Evolutionary conservation across 2,888 invertebrate species (phyloP), one percentile per base, ranked within the genome.

Genomic region (Agrochola circellaris): DNA sequence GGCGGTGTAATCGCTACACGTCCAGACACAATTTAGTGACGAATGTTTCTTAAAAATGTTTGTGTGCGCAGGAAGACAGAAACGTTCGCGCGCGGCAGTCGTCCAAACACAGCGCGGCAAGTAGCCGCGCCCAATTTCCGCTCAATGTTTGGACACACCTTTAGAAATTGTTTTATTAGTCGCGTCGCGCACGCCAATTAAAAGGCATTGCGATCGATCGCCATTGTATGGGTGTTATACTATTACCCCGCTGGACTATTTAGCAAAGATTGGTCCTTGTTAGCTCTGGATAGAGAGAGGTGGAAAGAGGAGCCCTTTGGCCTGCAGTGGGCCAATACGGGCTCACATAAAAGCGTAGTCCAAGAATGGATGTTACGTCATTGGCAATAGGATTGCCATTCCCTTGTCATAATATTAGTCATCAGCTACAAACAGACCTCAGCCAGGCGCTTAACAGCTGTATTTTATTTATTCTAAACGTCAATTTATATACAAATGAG

Each of bases 401-500:
- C 38, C 61, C 34, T 45, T 54, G 54, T 45, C 23, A 48, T 17
- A 48, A 58, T 38, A 65, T 79, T 65, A 82, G 58, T 82, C 82
- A 79, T 7, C 26, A 7, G 15, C 30, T 17, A 26, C 51, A 45
- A 61, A 64, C 51, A 79, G 75, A 56, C 65, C 51, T 61, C 34
- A 45, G 20, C 17, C 23, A 23, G 67, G 83, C 79, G 79, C 72
- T 67, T n/a, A 34, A 38, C 67, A 67, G 61, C 71, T 67, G 71
- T 79, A 65, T 69, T 77, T 30, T 69, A 80, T 77, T 77, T 78
- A 70, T 78, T 70, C 65, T 60, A 77, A 83, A 60, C 83, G 54
- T 34, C 65, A 61, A 77, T 77, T 81, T 83, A 77, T 66, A 83
- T 69, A 81, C 83, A 83, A 81, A 81, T 78, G 83, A 60, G 48